Evolutionary conservation across 30 jellyfish, hydroid and myxozoan species (phyloP).

Genomic region (Aurelia aurita): DNA sequence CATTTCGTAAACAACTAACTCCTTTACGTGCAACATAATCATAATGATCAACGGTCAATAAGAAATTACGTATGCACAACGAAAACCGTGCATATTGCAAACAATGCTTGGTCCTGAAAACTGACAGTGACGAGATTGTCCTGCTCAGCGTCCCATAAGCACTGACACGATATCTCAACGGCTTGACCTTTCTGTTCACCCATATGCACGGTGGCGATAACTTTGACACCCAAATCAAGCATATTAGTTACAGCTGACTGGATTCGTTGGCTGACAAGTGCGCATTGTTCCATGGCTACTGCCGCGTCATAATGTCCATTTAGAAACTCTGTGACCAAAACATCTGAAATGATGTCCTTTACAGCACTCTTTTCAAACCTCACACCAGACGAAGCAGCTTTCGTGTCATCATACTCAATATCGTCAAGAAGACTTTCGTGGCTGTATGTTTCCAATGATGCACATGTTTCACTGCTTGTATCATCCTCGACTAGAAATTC

Average conservation of each 20-base stretch:
- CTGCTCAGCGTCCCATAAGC: constrained; percentile 82
- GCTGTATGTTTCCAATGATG: constrained; percentile 45
- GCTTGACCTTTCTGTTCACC: constrained; percentile 85
- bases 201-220: constrained; percentile 72
- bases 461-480: not conserved
- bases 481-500: constrained; percentile 29
- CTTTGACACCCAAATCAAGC: constrained; percentile 48
- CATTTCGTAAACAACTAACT: too few species aligned
- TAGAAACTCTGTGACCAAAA: constrained; percentile 69
- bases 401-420: constrained; percentile 19
- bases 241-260: constrained; percentile 64
- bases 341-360: constrained; percentile 73
- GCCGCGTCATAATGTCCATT: constrained; percentile 55
- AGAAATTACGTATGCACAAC: constrained; percentile 45
- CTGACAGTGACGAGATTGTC: constrained; percentile 81
- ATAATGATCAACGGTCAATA: too few species aligned
- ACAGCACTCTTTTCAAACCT: constrained; percentile 59
- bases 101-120: constrained; percentile 70
- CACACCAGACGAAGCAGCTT: constrained; percentile 22
- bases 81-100: constrained; percentile 80
- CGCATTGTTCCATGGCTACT: constrained; percentile 67
- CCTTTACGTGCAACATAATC: too few species aligned
- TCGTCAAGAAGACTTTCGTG: constrained; percentile 47
- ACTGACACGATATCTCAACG: constrained; percentile 79
- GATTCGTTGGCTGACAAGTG: constrained; percentile 72